Evolutionary conservation across 2,113 vertebrate genomes (phyloP), one percentile per base, ranked within the genome.

Genomic region (Cololabis saira): DNA sequence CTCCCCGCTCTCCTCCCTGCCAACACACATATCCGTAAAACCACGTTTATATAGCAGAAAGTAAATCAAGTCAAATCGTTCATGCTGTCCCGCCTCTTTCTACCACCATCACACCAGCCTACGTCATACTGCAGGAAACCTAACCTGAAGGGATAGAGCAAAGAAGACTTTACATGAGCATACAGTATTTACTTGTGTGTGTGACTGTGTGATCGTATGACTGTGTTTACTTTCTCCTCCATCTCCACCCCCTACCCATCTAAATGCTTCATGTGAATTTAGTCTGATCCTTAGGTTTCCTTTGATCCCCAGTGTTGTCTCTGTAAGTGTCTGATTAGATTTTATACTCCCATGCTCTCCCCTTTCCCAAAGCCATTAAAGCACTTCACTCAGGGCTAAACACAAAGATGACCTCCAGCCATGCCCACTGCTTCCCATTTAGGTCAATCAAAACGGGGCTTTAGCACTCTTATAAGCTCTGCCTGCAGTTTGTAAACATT

Each of bases 301-400:
- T 16, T 1, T 19, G 2, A 60, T 65, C 5, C 58, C 45, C 43
- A 52, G 2, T 56, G 9, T 5, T 43, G 16, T 43, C 27, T 17
- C 51, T 5, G 5, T 45, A 55, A 51, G 50, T 53, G 55, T 77
- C 24, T 85, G 71, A 83, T 80, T 60, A 48, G 41, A 74, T 81
- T 71, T 51, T 59, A 49, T 70, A 73, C 76, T 77, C 76, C 83
- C 83, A 81, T 66, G 60, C 50, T 62, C 24, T 59, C 66, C 56
- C 71, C 44, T 64, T 79, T 67, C 72, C 76, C 33, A 45, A 72
- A 85, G 61, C 74, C 79, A 84, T 84, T 84, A 87, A 68, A 61
- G 83, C 73, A 53, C 68, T 80, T 78, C 52, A 78, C 68, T 73
- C 61, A 19, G 33, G 43, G 69, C 61, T 74, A 62, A 85, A 85